phyloP scores from a whole-genome alignment of 2,888 invertebrate genomes.

The Chydorus sphaericus region DNA sequence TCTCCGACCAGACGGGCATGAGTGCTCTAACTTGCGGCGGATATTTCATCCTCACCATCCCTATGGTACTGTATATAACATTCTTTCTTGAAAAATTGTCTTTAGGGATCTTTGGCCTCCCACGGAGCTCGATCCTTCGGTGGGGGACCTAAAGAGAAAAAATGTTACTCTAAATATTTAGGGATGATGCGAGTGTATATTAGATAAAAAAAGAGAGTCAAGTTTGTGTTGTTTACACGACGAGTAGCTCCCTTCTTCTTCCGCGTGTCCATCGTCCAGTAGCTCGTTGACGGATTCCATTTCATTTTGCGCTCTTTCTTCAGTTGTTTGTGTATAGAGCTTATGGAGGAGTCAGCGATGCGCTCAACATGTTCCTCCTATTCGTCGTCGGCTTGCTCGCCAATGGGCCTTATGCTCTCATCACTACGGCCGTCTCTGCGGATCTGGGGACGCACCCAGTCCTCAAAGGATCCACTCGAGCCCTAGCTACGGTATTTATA shows the following conservation, averaged over 20 bases:
- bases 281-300: no score
- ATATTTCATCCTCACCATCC: constrained; percentile 69
- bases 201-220: no score
- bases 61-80: constrained; percentile 26
- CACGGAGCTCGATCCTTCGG: no score
- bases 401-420: constrained; percentile 90
- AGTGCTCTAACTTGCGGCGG: constrained; percentile 69
- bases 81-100: neutral
- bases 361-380: constrained; percentile 49
- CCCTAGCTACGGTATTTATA: constrained; percentile 59
- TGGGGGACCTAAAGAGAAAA: no score
- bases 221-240: no score
- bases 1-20: constrained; percentile 69
- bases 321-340: constrained; percentile 67
- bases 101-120: no score
- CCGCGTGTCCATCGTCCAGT: no score
- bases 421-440: constrained; percentile 90
- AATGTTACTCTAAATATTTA: no score
- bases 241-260: no score
- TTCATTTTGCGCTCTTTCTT: constrained; percentile 22
- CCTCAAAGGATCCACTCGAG: constrained; percentile 68
- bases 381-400: constrained; percentile 65
- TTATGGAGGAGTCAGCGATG: constrained; percentile 47
- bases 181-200: no score
- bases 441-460: constrained; percentile 84